Percentiles rank a stretch among this genome's conserved stretches.
Conservation (phyloP, 2,797 vertebrate genomes). For the Tauraco hartlaubi region DNA sequence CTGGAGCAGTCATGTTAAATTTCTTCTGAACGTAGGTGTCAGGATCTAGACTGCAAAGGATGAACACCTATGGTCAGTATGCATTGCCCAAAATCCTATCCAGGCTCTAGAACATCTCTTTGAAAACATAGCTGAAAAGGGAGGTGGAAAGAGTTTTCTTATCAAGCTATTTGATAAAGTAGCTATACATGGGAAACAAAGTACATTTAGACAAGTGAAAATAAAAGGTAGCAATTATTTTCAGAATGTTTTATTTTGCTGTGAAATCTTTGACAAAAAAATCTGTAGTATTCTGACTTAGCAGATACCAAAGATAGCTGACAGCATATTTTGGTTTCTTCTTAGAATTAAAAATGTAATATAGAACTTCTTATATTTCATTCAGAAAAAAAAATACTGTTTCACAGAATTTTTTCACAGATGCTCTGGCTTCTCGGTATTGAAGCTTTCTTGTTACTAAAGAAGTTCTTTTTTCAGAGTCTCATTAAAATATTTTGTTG, state of each 20-base stretch:
- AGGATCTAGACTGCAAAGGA: neutral
- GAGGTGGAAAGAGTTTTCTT: neutral
- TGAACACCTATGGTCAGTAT: fast-evolving
- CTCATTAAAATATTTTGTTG: neutral
- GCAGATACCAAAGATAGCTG: neutral
- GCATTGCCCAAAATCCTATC: neutral
- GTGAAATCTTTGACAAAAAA: neutral
- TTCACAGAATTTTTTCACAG: neutral
- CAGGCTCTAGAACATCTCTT: neutral
- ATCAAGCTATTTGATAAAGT: neutral
- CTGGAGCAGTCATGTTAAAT: neutral
- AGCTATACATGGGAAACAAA: neutral
- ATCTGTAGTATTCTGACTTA: neutral
- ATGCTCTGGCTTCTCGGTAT: neutral
- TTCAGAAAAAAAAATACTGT: neutral
- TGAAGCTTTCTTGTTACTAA: neutral
- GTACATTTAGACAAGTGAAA: neutral
- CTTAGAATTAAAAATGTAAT: neutral
- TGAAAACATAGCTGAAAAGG: neutral
- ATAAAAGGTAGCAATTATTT: neutral
- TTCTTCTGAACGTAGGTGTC: neutral
- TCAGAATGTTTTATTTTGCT: neutral
- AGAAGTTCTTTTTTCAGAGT: neutral
- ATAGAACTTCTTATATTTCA: neutral
- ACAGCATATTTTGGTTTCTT: neutral